Conservation (phyloP, 2,888 invertebrate genomes). For the Tachina grossa region DNA sequence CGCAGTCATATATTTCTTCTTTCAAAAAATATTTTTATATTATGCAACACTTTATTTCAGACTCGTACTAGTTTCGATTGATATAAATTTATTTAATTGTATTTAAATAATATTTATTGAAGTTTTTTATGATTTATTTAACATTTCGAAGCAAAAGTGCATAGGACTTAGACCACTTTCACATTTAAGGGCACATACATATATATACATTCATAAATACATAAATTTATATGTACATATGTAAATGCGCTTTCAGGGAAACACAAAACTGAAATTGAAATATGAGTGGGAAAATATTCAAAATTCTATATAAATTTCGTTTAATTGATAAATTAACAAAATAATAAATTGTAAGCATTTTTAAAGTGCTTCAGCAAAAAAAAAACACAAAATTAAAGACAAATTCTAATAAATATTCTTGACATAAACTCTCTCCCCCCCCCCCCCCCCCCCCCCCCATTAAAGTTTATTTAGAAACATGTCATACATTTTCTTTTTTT, state of each 20-base stretch:
- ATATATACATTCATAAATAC: not conserved
- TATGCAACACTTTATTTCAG: too few relatives aligned
- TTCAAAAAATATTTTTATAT: too few relatives aligned
- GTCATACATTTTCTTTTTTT: slow-evolving; percentile 38
- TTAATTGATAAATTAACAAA: slow-evolving; percentile 48
- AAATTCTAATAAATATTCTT: slow-evolving; percentile 61
- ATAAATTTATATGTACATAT: not conserved
- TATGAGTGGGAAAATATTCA: slow-evolving; percentile 27
- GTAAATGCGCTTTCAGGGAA: not conserved
- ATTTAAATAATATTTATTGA: too few relatives aligned
- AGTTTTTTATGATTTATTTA: too few relatives aligned
- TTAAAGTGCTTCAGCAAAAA: slow-evolving; percentile 8
- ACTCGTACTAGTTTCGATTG: too few relatives aligned
- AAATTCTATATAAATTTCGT: slow-evolving; percentile 31
- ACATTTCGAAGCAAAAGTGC: too few relatives aligned
- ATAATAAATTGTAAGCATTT: slow-evolving; percentile 23
- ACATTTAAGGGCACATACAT: slow-evolving; percentile 6
- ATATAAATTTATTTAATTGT: too few relatives aligned
- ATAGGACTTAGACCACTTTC: not conserved
- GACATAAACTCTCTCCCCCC: slow-evolving; percentile 62
- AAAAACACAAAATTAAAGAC: slow-evolving; percentile 31
- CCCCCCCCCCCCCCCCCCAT: slow-evolving; percentile 60
- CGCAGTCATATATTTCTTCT: too few relatives aligned
- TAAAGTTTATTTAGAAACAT: slow-evolving; percentile 37
- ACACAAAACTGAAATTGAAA: slow-evolving; percentile 35